Conservation (phyloP, 2,888 invertebrate genomes). For the Watsonalla binaria region DNA sequence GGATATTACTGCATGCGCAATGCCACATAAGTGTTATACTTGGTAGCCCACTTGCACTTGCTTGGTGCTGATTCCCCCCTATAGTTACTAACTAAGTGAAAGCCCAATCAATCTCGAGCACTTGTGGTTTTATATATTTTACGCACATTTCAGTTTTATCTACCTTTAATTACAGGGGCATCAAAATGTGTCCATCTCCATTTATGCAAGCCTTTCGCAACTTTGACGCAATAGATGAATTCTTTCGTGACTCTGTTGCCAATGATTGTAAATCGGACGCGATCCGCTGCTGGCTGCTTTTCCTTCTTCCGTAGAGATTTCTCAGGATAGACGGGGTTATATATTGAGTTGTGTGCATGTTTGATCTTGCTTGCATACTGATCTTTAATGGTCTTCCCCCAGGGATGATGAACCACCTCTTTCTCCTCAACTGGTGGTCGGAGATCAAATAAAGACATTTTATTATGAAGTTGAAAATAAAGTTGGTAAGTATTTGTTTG, state of each 20-base stretch:
- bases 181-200: conserved; percentile 49
- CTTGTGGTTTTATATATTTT: too few relatives aligned
- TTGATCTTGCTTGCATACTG: conserved; percentile 34
- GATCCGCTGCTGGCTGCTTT: conserved; percentile 18
- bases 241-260: conserved; percentile 56
- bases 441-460: conserved; percentile 32
- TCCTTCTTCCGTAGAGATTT: conserved; percentile 18
- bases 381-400: conserved; percentile 50
- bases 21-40: too few relatives aligned
- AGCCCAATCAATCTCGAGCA: too few relatives aligned
- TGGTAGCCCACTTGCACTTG: too few relatives aligned
- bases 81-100: too few relatives aligned
- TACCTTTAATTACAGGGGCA: conserved; percentile 56
- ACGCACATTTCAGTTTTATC: too few relatives aligned
- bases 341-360: conserved; percentile 55
- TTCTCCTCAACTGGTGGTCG: conserved; percentile 24
- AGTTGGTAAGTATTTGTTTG: conserved; percentile 5
- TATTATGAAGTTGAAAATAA: neutral
- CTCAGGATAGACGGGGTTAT: conserved; percentile 48
- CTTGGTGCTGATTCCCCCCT: too few relatives aligned
- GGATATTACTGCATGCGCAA: too few relatives aligned
- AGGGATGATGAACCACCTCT: conserved; percentile 41
- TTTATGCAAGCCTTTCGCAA: conserved; percentile 53
- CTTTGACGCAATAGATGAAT: conserved; percentile 52
- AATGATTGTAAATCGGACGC: conserved; percentile 49